Evolutionary conservation across 2,797 vertebrate species (phyloP).

Genomic region (Emys orbicularis): DNA sequence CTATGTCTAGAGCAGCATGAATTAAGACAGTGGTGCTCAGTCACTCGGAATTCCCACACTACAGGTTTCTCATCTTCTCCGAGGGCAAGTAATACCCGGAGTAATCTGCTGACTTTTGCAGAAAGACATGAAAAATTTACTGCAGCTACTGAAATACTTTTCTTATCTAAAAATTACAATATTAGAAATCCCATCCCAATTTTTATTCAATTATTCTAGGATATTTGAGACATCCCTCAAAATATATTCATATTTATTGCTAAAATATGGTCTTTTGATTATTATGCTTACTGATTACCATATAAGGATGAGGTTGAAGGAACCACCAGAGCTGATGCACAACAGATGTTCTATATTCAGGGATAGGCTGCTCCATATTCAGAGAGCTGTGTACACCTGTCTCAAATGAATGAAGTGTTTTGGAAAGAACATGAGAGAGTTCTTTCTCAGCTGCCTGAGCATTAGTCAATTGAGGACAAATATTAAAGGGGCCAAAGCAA

Average conservation of each 20-base stretch:
- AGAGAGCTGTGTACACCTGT: conserved; percentile 24
- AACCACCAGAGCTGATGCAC: conserved; percentile 37
- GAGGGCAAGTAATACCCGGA: neutral
- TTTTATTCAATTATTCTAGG: neutral
- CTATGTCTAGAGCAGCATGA: neutral
- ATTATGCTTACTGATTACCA: conserved; percentile 7
- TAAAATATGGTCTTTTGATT: conserved; percentile 29
- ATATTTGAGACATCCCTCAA: neutral
- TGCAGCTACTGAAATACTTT: neutral
- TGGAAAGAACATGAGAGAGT: conserved; percentile 37
- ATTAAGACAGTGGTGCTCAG: neutral
- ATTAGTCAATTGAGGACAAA: conserved; percentile 48
- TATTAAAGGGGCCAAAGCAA: conserved; percentile 36
- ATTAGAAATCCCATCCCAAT: neutral
- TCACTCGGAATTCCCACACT: neutral
- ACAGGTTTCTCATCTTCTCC: neutral
- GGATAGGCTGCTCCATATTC: neutral
- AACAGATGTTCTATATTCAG: conserved; percentile 42
- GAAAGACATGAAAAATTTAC: neutral
- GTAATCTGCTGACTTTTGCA: neutral
- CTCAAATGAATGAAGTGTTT: conserved; percentile 57
- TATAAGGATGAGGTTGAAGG: conserved; percentile 21
- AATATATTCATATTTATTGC: neutral
- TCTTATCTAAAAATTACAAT: neutral
- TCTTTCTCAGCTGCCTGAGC: conserved; percentile 62